Conservation (phyloP, 2,888 invertebrate genomes). For the Metallyticus violacea region DNA sequence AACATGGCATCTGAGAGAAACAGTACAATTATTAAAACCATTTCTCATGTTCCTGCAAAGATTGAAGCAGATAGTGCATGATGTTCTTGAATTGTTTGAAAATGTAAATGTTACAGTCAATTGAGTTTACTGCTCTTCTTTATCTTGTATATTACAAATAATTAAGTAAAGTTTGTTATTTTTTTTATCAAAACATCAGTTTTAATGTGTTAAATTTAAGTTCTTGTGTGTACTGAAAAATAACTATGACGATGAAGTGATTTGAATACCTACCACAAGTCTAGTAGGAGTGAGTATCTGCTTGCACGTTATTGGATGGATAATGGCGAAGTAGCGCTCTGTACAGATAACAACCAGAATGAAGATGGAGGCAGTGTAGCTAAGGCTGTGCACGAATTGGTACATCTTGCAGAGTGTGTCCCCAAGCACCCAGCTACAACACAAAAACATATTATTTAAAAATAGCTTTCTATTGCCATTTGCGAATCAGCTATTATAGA, state of each 20-base stretch:
- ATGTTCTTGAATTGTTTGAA: background rate
- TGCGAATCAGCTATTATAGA: too few species aligned
- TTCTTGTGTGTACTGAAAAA: background rate
- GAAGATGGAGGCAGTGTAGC: conserved; percentile 87
- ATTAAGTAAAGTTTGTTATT: background rate
- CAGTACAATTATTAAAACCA: too few species aligned
- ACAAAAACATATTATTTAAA: too few species aligned
- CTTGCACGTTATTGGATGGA: conserved; percentile 79
- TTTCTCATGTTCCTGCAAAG: too few species aligned
- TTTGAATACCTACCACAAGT: conserved; percentile 57
- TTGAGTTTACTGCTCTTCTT: background rate
- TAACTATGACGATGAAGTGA: conserved; percentile 40
- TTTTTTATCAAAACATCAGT: background rate
- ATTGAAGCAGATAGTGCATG: too few species aligned
- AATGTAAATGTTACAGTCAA: background rate
- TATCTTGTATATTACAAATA: too few species aligned
- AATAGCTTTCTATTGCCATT: too few species aligned
- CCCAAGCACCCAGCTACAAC: conserved; percentile 72
- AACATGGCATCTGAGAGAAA: too few species aligned
- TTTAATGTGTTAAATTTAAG: background rate
- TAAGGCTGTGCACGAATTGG: conserved; percentile 83
- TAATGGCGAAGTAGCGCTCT: conserved; percentile 83
- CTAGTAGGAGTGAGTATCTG: conserved; percentile 75
- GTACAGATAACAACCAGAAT: conserved; percentile 85
- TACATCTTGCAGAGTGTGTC: conserved; percentile 88